These are phyloP conservation scores for Mythimna lalbum DNA, from an alignment of 2,888 invertebrate genomes.

Conservation along the genomic window DNA sequence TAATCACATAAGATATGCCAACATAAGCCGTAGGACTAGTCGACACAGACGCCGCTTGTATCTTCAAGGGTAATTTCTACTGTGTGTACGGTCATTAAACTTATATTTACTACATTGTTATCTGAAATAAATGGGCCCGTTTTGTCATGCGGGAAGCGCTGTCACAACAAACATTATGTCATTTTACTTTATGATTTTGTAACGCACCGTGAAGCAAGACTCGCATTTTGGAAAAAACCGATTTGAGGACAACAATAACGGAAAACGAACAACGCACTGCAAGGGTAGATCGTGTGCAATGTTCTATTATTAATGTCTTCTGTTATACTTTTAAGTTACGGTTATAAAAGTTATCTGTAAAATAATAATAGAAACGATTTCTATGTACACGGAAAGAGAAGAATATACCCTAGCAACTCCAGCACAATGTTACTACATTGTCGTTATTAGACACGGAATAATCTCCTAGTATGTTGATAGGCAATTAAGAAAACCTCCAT, in stretches of 20 bases:
- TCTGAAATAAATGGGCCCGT: constrained; percentile 85
- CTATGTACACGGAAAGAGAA: constrained; percentile 25
- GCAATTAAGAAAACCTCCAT: constrained; percentile 65
- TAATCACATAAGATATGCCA: constrained; percentile 37
- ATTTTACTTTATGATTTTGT: constrained; percentile 87
- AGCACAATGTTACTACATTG: constrained; percentile 43
- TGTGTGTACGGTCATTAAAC: constrained; percentile 85
- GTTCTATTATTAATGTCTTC: constrained; percentile 74
- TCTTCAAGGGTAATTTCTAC: constrained; percentile 83
- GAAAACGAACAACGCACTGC: constrained; percentile 73
- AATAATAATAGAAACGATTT: constrained; percentile 37
- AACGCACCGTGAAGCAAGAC: constrained; percentile 85
- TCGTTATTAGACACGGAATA: constrained; percentile 53
- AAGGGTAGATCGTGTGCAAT: constrained; percentile 74
- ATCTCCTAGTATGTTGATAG: constrained; percentile 60
- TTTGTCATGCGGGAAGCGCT: constrained; percentile 87
- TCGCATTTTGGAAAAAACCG: constrained; percentile 82
- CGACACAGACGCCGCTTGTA: constrained; percentile 68
- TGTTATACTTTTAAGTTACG: constrained; percentile 55
- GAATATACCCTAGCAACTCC: constrained; percentile 23
- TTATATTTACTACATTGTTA: constrained; percentile 88
- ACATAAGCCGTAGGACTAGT: constrained; percentile 51
- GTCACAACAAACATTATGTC: constrained; percentile 90
- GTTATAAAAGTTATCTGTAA: constrained; percentile 25
- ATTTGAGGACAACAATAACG: constrained; percentile 80